Conservation (phyloP, 2,888 invertebrate species). For the Unio pictorum region DNA sequence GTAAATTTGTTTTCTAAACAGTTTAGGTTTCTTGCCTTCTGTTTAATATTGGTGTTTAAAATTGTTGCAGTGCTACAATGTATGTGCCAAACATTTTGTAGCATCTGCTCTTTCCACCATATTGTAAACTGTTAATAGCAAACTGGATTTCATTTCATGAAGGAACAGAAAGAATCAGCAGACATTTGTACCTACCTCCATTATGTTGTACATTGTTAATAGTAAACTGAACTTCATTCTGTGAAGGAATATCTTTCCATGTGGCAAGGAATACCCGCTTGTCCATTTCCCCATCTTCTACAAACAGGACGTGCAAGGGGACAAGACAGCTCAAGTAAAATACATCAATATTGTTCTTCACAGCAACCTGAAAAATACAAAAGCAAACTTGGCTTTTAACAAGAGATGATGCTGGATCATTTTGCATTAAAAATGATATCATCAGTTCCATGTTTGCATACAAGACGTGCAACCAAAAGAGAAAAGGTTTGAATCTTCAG, state of each 20-base stretch:
- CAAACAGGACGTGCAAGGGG: slow-evolving; percentile 92
- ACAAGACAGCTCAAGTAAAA: slow-evolving; percentile 97
- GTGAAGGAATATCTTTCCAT: slow-evolving; percentile 99
- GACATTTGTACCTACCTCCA: slow-evolving; percentile 56
- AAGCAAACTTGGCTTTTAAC: slow-evolving; percentile 1
- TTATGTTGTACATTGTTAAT: slow-evolving; percentile 79
- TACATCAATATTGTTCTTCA: slow-evolving; percentile 98
- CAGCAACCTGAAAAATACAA: slow-evolving; percentile 82
- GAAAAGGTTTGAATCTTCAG: too few relatives aligned
- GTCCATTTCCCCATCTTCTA: slow-evolving; percentile 97
- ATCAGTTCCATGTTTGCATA: not conserved
- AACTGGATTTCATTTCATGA: too few relatives aligned
- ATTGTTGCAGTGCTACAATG: too few relatives aligned
- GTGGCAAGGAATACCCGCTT: slow-evolving; percentile 97
- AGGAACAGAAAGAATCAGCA: too few relatives aligned
- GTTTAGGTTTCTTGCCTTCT: too few relatives aligned
- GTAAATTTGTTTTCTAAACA: too few relatives aligned
- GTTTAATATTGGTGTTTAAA: too few relatives aligned
- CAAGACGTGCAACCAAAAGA: not conserved
- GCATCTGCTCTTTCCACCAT: too few relatives aligned
- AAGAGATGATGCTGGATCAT: not conserved
- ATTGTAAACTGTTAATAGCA: too few relatives aligned
- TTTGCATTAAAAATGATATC: not conserved
- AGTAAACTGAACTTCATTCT: slow-evolving; percentile 96
- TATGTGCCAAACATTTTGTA: too few relatives aligned